phyloP scores from a whole-genome alignment of 2,113 vertebrate genomes.

The Motacilla alba region DNA sequence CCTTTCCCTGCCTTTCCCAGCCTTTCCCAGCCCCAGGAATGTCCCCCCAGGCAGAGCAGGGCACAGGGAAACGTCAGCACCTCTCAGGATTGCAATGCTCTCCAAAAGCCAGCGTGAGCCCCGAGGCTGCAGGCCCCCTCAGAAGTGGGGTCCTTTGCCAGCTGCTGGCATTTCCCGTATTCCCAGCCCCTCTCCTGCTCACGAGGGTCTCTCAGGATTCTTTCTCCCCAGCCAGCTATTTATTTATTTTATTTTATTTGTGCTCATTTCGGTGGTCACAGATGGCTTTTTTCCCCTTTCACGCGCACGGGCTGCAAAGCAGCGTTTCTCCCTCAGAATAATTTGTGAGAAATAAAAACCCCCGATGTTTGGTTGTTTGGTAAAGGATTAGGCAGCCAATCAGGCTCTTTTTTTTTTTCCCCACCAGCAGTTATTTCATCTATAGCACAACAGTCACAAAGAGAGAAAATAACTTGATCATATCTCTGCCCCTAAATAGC shows the following conservation, averaged over 20 bases:
- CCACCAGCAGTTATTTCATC: background rate
- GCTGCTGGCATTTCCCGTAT: background rate
- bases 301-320: background rate
- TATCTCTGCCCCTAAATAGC: background rate
- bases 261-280: background rate
- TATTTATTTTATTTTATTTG: too few relatives aligned
- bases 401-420: background rate
- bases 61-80: background rate
- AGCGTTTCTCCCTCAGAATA: background rate
- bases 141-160: background rate
- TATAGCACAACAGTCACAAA: background rate
- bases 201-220: background rate
- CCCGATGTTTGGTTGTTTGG: background rate
- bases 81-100: fast-evolving
- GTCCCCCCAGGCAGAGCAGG: background rate
- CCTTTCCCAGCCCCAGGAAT: background rate
- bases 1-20: too few relatives aligned
- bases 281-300: background rate
- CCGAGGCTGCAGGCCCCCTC: background rate
- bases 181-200: background rate
- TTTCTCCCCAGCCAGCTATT: background rate
- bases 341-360: background rate
- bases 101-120: background rate
- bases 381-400: background rate
- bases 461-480: background rate